phyloP scores from a whole-genome alignment of 2,113 vertebrate species.

The Mormyrus iriodes region DNA sequence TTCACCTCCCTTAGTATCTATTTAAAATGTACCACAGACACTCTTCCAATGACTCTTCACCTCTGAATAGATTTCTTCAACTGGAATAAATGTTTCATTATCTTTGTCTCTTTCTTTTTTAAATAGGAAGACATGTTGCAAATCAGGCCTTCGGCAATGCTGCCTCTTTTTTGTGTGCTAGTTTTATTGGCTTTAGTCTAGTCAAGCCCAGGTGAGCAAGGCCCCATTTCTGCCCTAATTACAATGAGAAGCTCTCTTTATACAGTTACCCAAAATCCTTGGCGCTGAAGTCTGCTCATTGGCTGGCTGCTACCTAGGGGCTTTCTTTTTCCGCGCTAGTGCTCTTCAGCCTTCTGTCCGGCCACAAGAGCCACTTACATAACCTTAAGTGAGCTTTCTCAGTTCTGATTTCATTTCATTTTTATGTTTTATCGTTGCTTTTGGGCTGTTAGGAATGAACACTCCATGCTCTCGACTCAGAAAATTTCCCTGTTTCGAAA shows the following conservation, averaged over 20 bases:
- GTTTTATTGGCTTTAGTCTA: neutral
- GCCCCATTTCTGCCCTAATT: conserved; percentile 5
- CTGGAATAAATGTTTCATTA: neutral
- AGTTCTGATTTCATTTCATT: neutral
- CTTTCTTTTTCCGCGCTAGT: neutral
- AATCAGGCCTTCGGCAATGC: neutral
- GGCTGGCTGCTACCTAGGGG: neutral
- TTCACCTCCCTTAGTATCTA: neutral
- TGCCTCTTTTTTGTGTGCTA: neutral
- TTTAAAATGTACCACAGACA: neutral
- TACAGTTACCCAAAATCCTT: neutral
- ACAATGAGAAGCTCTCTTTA: neutral
- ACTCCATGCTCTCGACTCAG: neutral
- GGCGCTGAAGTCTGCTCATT: neutral
- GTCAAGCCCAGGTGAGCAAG: neutral
- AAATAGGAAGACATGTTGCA: neutral
- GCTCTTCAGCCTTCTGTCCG: neutral
- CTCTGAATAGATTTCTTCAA: neutral
- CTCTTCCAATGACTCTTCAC: neutral
- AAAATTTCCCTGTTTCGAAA: neutral
- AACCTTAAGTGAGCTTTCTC: neutral
- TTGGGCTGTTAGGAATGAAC: neutral
- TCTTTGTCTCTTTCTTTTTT: neutral
- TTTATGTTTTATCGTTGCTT: neutral
- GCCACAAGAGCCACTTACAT: neutral